Percentiles rank a stretch among this genome's conserved stretches.
Conservation (phyloP, 2,888 invertebrate genomes). For the Meandrusa payeni region DNA sequence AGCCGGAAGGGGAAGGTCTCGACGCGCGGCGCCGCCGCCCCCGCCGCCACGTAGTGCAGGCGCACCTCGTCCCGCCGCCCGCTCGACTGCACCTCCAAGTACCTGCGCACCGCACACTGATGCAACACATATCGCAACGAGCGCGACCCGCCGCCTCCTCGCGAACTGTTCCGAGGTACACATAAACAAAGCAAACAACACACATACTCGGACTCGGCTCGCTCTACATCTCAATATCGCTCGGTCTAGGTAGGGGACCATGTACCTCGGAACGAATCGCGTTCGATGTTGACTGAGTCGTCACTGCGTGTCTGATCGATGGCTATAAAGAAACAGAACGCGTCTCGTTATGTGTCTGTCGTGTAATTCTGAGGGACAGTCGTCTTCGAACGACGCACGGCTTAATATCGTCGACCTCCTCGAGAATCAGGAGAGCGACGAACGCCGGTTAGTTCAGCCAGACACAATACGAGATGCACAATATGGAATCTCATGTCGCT, state of each 20-base stretch:
- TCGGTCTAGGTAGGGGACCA: slow-evolving; percentile 77
- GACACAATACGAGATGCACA: slow-evolving; percentile 57
- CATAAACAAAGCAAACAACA: slow-evolving; percentile 77
- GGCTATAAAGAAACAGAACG: slow-evolving; percentile 49
- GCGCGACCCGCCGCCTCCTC: slow-evolving; percentile 42
- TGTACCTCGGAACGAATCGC: slow-evolving; percentile 82
- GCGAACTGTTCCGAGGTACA: slow-evolving; percentile 81
- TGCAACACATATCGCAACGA: slow-evolving; percentile 42
- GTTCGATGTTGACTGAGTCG: slow-evolving; percentile 62
- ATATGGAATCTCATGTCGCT: slow-evolving; percentile 77
- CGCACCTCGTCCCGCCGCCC: slow-evolving; percentile 93
- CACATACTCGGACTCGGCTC: slow-evolving; percentile 67
- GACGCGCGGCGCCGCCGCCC: slow-evolving; percentile 83
- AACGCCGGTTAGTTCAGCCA: slow-evolving; percentile 38
- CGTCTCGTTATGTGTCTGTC: slow-evolving; percentile 53
- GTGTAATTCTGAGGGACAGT: slow-evolving; percentile 30
- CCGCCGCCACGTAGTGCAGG: slow-evolving; percentile 88
- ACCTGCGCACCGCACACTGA: slow-evolving; percentile 79
- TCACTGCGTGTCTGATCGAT: slow-evolving; percentile 51
- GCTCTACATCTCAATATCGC: slow-evolving; percentile 82
- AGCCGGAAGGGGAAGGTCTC: slow-evolving; percentile 94
- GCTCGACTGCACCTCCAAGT: slow-evolving; percentile 95
- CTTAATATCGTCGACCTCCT: slow-evolving; percentile 30
- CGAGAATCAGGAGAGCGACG: slow-evolving; percentile 39
- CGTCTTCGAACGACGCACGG: slow-evolving; percentile 31